Base-by-base conservation (phyloP, 30 jellyfish, hydroid and myxozoan species). In the Sanderia malayensis region DNA sequence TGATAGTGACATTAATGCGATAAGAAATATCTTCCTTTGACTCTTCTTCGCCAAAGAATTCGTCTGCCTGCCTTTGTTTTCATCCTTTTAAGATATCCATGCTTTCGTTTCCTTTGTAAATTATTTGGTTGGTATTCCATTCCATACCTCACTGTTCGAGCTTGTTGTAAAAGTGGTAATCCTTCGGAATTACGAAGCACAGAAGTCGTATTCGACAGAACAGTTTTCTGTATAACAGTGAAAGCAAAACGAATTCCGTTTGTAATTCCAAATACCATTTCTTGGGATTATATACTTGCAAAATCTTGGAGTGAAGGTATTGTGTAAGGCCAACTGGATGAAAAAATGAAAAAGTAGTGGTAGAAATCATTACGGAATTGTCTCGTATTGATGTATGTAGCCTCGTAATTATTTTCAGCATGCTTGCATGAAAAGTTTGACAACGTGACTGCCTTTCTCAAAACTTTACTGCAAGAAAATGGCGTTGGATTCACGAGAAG, bases 51-150 rank as follows among this genome's bases (percentile, higher is more conserved):
- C 74, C 72, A 84, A 23, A 89, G 37, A 19, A 83, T 58, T 25
- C 67, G 60, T 49, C 97, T 73, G 6, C 97, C 97, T 21, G 95
- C 96, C 24, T 53, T 78, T 1, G 97, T 89, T 17, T 75, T 72
- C 53, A 20, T 55, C 66, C 97, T 71, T 65, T 66, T 67, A 46
- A 89, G 81, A 73, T 65, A 89, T 1, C 97, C 97, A 67, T 82
- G 95, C 44, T 83, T 83, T 34, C 87, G 69, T 79, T 89, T 89
- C 20, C 97, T 59, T 31, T 89, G 90, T 20, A 58, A 84, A 73
- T 89, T 89, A 58, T 84, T 89, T n/a, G 97, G 97, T 55, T 89
- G 97, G 73, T 89, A 89, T 66, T 89, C 97, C 96, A 83, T 89
- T 18, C 97, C 97, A 70, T 74, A 89, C 63, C 86, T 84, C 4